These are phyloP conservation scores for Zelostemma sp. DNA, from an alignment of 1,140 invertebrate genomes.

Conservation along the genomic window DNA sequence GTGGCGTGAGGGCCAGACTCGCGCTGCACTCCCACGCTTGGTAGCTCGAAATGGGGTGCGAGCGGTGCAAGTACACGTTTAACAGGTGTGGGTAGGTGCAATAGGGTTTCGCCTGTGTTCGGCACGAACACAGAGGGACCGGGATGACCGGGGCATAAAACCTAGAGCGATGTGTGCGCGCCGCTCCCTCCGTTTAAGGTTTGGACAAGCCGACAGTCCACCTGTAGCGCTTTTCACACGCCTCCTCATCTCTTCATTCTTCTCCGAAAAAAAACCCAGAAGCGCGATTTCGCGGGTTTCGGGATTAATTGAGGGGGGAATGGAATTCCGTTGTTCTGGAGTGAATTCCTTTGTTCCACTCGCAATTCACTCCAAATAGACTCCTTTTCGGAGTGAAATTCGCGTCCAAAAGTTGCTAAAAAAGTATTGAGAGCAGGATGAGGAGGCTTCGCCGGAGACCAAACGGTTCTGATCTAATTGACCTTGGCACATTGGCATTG, in stretches of 20 bases:
- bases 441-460: too few species aligned
- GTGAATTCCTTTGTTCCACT: too few species aligned
- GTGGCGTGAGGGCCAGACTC: conserved; percentile 58
- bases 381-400: too few species aligned
- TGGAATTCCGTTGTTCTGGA: too few species aligned
- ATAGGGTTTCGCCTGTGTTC: conserved; percentile 23
- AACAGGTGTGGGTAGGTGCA: conserved; percentile 48
- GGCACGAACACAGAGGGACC: conserved; percentile 13
- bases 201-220: conserved; percentile 17
- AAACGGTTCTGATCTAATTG: neutral
- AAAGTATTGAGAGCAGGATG: too few species aligned
- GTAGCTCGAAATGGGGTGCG: conserved; percentile 60
- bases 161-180: conserved; percentile 15
- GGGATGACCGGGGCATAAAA: conserved; percentile 15
- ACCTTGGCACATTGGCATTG: conserved; percentile 31
- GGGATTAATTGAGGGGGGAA: too few species aligned
- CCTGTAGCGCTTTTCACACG: conserved; percentile 48
- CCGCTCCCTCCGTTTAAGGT: neutral
- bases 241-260: conserved; percentile 16
- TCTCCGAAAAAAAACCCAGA: neutral
- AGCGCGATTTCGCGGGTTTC: too few species aligned
- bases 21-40: conserved; percentile 65
- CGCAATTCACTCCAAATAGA: too few species aligned
- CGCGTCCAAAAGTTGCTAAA: too few species aligned
- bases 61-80: conserved; percentile 51